Evolutionary conservation across 2,888 invertebrate species (phyloP), one percentile per base, ranked within the genome.

Genomic region (Gari tellinella): DNA sequence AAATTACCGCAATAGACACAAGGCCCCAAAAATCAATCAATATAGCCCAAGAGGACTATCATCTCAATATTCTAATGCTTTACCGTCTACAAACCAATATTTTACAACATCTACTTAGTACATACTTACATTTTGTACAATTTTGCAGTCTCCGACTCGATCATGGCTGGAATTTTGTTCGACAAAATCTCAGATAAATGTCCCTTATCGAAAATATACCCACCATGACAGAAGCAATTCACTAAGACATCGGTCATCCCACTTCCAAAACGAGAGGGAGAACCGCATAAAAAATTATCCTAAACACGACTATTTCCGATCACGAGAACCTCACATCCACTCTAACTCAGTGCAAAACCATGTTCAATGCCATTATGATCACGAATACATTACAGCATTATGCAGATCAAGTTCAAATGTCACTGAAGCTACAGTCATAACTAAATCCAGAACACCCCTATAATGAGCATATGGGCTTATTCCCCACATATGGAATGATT

Each of bases 61-160:
- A 31, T 31, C 10, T 31, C 4, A 10, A 31, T 31, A 31, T 31
- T 31, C 31, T 31, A 10, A 31, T 7, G 5, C 4, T 31, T 4
- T 7, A 31, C 31, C 4, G 31, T 10, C 31, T 7, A 7, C 31
- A 31, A 31, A 31, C 31, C 31, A 31, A 31, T 31, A 31, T 31
- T 31, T 31, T 31, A 31, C 31, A 31, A 31, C 31, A 10, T 7
- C 31, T 31, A 31, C 10, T 4, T 4, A 31, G 31, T 21, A 55
- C n/a, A 37, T 69, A 87, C 88, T 88, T 82, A 88, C 88, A 87
- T 83, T 82, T 87, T 82, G 69, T 86, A 88, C 41, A 87, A 79
- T 67, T 86, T 87, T 40, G 84, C 85, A n/a, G 88, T 88, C 64
- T 88, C 86, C 38, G 88, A 86, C 72, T 86, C 87, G 83, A 88